Conservation (phyloP, 2,888 invertebrate genomes). For the Limnephilus auricula region DNA sequence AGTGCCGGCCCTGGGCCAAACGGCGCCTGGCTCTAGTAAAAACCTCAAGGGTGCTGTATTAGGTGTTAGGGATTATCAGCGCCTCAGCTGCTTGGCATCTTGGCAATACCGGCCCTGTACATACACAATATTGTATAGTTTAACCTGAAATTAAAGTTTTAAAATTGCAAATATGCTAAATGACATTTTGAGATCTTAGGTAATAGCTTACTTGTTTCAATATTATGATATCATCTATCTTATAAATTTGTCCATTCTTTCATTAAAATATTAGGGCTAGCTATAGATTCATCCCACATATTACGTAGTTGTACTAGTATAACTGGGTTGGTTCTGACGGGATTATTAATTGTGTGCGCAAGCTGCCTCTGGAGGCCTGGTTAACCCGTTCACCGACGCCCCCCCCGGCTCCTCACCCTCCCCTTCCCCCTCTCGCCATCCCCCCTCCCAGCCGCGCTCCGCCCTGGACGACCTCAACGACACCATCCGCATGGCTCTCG, state of each 20-base stretch:
- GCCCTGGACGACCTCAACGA: slow-evolving; percentile 84
- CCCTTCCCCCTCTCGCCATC: slow-evolving; percentile 78
- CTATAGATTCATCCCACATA: not conserved
- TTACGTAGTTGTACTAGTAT: not conserved
- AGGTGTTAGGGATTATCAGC: too few species aligned
- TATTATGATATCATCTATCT: not conserved
- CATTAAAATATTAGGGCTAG: not conserved
- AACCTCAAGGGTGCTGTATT: too few species aligned
- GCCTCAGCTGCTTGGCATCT: too few species aligned
- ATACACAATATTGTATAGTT: not conserved
- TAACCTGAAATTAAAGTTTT: not conserved
- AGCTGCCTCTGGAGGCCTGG: slow-evolving; percentile 77
- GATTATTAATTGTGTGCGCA: slow-evolving; percentile 68
- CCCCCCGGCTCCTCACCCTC: slow-evolving; percentile 74
- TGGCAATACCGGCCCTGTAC: too few species aligned
- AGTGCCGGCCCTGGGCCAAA: too few species aligned
- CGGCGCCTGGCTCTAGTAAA: too few species aligned
- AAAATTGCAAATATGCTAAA: not conserved
- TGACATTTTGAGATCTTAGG: not conserved
- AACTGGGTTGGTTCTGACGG: not conserved
- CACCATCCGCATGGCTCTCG: slow-evolving; percentile 83
- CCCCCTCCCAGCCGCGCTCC: slow-evolving; percentile 77
- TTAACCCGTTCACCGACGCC: slow-evolving; percentile 81
- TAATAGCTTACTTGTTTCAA: too few species aligned
- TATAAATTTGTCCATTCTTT: not conserved